Base-by-base conservation (phyloP, 2,888 invertebrate genomes). In the Leuctra nigra region DNA sequence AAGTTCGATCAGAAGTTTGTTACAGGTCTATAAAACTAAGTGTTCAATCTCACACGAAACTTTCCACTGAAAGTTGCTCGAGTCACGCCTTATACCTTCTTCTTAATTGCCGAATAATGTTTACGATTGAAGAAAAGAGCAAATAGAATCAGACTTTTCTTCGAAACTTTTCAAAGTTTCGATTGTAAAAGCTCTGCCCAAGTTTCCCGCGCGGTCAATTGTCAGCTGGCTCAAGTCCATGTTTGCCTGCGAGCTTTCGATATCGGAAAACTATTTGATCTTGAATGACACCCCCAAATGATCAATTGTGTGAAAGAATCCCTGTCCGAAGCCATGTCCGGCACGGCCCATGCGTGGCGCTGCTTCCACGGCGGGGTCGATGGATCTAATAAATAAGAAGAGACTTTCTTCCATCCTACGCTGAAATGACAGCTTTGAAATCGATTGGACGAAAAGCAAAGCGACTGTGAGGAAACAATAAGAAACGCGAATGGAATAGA, bases 361-460 rank as follows among this genome's bases (percentile, higher is more conserved):
- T 4, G 6, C 36, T 3, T n/a, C 36, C 36, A 3, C 36, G 39
- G 39, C 39, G 39, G n/a, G 16, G 16, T 16, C 47, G 47, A 47
- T 47, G 16, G 47, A 11, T 25, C 25, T 47, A 47, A 47, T 47
- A 47, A 47, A 47, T 47, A 47, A 47, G 25, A 16, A 24, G 29
- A 25, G 25, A 24, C 29, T 46, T 47, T 47, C 47, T 24, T 47
- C 47, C 47, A 47, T 47, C 25, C 25, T 25, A 24, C 47, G 47
- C n/a, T 47, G 47, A 47, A 47, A 47, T 47, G 47, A 47, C 47
- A 47, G 47, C 47, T 47, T 47, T 47, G 47, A 47, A 47, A 47
- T 47, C 47, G 47, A 47, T 47, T 47, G 47, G n/a, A 47, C 47
- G 47, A 47, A 47, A 47, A 47, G 47, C 47, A 47, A 47, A 47